Evolutionary conservation across 2,797 vertebrate genomes (phyloP), one percentile per base, ranked within the genome.

Genomic region (Graptemys geographica): DNA sequence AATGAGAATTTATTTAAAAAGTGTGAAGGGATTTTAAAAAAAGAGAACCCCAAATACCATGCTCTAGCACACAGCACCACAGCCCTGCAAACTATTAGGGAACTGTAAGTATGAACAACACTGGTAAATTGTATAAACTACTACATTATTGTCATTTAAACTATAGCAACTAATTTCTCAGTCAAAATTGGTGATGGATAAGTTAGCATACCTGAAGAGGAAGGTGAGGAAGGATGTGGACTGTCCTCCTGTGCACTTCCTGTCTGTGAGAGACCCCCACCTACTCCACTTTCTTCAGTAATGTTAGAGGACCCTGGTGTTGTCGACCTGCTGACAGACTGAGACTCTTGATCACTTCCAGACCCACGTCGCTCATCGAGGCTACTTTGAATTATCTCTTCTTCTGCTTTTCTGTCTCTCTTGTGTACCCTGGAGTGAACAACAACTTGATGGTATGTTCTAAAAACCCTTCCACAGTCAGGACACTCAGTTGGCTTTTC

Each of bases 371-470:
- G 98, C 94, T 99, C 99, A 1, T 99, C 99, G 7, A 99, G 98
- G 90, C 98, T 98, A 94, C 96, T 97, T 86, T 99, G 99, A 94
- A 99, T 97, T 13, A 97, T 97, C n/a, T 99, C 99, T 5, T 99
- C 99, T 4, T 98, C 98, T 81, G 94, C 94, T 97, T 99, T 98
- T 90, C 99, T 98, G 94, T 99, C 99, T 97, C 99, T 99, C 98
- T 98, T 99, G 94, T 99, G 99, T 94, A 99, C 98, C 18, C 99
- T 98, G 84, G 99, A 99, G 97, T 99, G 99, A 96, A 99, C 99
- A 0, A 99, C 99, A 98, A 99, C 99, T 98, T 99, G 99, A 98
- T 99, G 99, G 98, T 99, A 99, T 95, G 99, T 99, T 98, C 99
- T 98, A 98, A 99, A 99, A 96, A 99, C 99, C 33, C 99, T 98